Evolutionary conservation across 2,113 vertebrate genomes (phyloP).

Genomic region (Onychostoma macrolepis): DNA sequence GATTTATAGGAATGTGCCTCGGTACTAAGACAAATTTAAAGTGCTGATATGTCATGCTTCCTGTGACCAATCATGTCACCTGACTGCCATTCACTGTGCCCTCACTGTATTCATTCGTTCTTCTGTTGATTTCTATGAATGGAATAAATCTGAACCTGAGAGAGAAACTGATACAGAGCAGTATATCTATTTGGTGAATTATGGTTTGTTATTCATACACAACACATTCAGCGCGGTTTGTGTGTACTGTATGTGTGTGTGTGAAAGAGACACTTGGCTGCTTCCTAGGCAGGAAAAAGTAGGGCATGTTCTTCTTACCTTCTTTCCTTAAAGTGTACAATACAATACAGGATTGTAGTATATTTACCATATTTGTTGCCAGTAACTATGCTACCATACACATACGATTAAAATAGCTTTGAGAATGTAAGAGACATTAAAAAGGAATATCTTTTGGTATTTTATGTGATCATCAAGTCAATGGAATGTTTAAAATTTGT

Average conservation of each 20-base stretch:
- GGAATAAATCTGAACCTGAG: background rate
- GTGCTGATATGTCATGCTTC: conserved; percentile 1
- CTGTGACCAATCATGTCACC: conserved; percentile 19
- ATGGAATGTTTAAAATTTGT: background rate
- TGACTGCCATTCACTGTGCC: background rate
- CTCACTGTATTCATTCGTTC: background rate
- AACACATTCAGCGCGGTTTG: background rate
- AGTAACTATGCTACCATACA: background rate
- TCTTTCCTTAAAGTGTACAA: background rate
- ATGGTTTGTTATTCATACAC: background rate
- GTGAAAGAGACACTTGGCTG: background rate
- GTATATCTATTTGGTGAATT: background rate
- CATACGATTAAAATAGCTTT: background rate
- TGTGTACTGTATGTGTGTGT: background rate
- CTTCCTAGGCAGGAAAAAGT: background rate
- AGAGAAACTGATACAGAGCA: background rate
- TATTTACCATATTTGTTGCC: background rate
- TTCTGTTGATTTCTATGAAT: background rate
- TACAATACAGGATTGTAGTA: background rate
- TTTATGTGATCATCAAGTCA: background rate
- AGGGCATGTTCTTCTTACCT: background rate
- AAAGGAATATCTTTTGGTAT: background rate
- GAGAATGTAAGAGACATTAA: background rate
- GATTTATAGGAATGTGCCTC: background rate
- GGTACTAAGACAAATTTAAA: background rate